Evolutionary conservation across 1,140 invertebrate species (phyloP), one percentile per base, ranked within the genome.

Genomic region (Samia ricini): DNA sequence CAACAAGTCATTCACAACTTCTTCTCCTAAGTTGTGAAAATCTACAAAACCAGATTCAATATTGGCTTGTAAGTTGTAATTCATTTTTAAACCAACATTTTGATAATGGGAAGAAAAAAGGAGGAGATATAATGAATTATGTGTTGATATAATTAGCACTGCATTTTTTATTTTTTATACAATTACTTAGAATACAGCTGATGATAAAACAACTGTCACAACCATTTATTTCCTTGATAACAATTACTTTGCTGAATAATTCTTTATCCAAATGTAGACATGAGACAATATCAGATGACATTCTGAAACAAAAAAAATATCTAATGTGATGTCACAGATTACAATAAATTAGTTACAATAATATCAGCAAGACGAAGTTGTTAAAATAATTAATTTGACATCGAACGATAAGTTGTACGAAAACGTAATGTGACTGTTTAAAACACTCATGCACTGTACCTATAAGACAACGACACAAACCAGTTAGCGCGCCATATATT

Each of bases 121-220:
- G n/a, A n/a, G n/a, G n/a, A n/a, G n/a, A 22, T 91, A 88, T 55
- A 95, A 90, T 4, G 93, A 93, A 68, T 95, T 94, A 69, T 95
- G 95, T 66, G 94, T 92, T 57, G 93, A 92, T 60, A 95, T 88
- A 19, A 95, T 83, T 73, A 94, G 91, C 0, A 94, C 86, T 56
- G 91, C 89, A 70, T 84, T 85, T 76, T n/a, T 85, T 91, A 71
- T 92, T 92, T 81, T 92, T 92, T 60, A 90, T 91, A 55, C 87
- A 92, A 77, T 92, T 92, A 63, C 73, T 92, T 72, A 93, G 90
- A 33, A 94, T 86, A 76, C 91, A 93, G 72, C 92, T 94, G 12
- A 94, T 85, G 42, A 95, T 79, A 74, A 95, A 96, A 79, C 93
- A 94, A 55, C 93, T 94, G 81, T 95, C 94, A 64, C 93, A 92